phyloP scores from a whole-genome alignment of 2,888 invertebrate species.

The Callosobruchus maculatus region DNA sequence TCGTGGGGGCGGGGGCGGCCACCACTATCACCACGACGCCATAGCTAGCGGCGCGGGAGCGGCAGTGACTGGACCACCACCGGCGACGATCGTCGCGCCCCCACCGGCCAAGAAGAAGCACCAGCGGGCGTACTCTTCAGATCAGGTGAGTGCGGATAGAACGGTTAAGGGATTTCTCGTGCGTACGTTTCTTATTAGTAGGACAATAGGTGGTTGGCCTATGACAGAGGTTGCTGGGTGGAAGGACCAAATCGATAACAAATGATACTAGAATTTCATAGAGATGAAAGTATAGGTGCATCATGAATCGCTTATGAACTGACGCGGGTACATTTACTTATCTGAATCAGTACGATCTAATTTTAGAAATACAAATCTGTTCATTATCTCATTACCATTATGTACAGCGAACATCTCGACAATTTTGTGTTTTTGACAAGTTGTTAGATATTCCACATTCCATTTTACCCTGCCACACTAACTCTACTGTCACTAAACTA shows the following conservation, averaged over 20 bases:
- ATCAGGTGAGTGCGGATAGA: conserved; percentile 40
- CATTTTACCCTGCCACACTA: no score
- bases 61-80: neutral
- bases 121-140: conserved; percentile 51
- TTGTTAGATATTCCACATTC: no score
- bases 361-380: no score
- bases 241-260: neutral
- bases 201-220: neutral
- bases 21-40: conserved; percentile 55
- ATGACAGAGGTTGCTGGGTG: neutral
- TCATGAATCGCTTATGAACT: no score
- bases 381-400: no score
- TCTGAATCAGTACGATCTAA: no score
- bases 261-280: no score
- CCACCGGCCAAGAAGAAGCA: conserved; percentile 32
- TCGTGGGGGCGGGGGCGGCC: conserved; percentile 30
- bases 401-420: no score
- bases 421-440: no score
- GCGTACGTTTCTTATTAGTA: neutral
- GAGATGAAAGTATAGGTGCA: no score
- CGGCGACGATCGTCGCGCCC: neutral
- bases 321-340: no score
- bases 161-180: neutral
- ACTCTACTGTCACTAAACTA: no score
- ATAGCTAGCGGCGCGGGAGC: conserved; percentile 26